A percentile compares a stretch with the other conserved stretches of the same genome.
Evolutionary conservation across 1,140 invertebrate species (phyloP).

Genomic region (Samia ricini): DNA sequence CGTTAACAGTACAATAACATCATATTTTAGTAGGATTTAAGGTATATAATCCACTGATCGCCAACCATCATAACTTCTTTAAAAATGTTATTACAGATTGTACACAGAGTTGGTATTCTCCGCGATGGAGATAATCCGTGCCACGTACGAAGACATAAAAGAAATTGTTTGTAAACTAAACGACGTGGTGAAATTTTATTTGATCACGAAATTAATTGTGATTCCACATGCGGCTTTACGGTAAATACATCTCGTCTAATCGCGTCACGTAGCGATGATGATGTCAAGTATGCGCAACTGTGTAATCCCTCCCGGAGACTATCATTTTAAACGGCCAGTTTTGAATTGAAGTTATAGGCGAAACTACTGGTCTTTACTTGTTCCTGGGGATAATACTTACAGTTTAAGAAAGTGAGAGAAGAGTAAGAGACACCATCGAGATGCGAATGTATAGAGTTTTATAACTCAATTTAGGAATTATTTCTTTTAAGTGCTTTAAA

Average conservation of each 20-base stretch:
- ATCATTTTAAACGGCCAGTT: background rate
- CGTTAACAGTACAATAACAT: too few species aligned
- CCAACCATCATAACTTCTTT: too few species aligned
- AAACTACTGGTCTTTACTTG: too few species aligned
- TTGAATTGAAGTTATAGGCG: background rate
- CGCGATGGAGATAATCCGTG: background rate
- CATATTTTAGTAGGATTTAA: too few species aligned
- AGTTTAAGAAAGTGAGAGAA: too few species aligned
- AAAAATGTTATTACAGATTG: background rate
- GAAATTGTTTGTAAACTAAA: background rate
- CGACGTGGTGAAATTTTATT: slow-evolving; percentile 4
- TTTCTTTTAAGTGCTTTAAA: too few species aligned
- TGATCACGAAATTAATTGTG: background rate
- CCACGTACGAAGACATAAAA: background rate
- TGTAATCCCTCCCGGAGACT: background rate
- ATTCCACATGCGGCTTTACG: background rate
- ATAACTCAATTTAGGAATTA: too few species aligned
- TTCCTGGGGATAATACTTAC: too few species aligned
- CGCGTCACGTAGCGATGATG: background rate
- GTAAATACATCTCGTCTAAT: background rate
- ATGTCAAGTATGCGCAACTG: background rate
- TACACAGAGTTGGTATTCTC: background rate
- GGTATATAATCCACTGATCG: too few species aligned
- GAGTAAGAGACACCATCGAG: too few species aligned
- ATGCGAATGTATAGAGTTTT: too few species aligned